Evolutionary conservation across 2,888 invertebrate species (phyloP).

Genomic region (Eupithecia abbreviata): DNA sequence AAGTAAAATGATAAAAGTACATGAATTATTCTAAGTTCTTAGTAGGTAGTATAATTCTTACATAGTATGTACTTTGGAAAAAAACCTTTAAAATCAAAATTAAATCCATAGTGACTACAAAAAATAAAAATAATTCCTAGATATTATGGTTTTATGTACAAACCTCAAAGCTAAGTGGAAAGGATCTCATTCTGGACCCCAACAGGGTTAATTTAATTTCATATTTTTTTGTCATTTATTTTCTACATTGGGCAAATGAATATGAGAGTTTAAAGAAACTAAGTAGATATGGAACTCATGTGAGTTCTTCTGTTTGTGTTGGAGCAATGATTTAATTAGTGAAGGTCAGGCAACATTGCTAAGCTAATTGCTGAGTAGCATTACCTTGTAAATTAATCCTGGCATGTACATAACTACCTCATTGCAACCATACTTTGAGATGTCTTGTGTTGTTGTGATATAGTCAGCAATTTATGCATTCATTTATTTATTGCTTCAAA

Average conservation of each 20-base stretch:
- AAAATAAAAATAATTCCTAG: background rate
- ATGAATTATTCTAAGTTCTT: too few species aligned
- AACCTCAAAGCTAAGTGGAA: background rate
- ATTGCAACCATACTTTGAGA: background rate
- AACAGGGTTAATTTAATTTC: too few species aligned
- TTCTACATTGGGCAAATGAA: background rate
- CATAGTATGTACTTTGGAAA: too few species aligned
- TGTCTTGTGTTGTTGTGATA: background rate
- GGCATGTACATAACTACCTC: background rate
- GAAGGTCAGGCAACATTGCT: background rate
- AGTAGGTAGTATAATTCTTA: too few species aligned
- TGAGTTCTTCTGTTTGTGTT: background rate
- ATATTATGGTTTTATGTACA: background rate
- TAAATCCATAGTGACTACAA: background rate
- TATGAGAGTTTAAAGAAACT: background rate
- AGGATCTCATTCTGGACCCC: too few species aligned
- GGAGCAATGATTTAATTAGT: conserved; percentile 13
- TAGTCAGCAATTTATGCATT: background rate
- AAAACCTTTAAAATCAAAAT: background rate
- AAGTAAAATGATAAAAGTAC: conserved; percentile 36
- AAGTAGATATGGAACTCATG: background rate
- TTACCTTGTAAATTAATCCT: background rate
- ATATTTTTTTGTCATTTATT: too few species aligned
- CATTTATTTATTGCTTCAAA: background rate
- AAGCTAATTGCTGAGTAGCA: conserved; percentile 12